Percentiles rank a stretch among this genome's conserved stretches.
Evolutionary conservation across 2,113 vertebrate species (phyloP).

Genomic region (Leptodactylus fuscus): DNA sequence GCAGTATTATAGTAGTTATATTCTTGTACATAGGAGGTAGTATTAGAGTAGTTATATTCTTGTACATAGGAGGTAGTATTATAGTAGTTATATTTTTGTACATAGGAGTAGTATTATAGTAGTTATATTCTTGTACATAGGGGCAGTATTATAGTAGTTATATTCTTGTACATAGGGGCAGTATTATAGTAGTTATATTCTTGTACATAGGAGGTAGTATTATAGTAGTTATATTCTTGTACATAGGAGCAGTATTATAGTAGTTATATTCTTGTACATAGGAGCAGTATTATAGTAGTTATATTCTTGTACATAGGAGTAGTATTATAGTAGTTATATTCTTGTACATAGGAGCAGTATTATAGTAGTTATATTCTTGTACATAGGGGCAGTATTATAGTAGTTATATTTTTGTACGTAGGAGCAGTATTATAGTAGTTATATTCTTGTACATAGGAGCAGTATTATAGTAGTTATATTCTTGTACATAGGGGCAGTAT

Average conservation of each 20-base stretch:
- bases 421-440: background rate
- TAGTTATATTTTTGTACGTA: background rate
- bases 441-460: background rate
- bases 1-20: background rate
- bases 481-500: background rate
- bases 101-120: background rate
- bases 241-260: background rate
- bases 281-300: background rate
- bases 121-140: constrained; percentile 3
- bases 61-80: constrained; percentile 1
- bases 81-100: constrained; percentile 3
- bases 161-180: background rate
- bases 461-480: constrained; percentile 17
- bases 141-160: background rate
- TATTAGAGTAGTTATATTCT: constrained; percentile 4
- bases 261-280: background rate
- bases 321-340: background rate
- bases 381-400: background rate
- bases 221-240: constrained; percentile 12
- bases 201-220: background rate
- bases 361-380: background rate
- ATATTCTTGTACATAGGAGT: background rate
- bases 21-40: background rate
- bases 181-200: constrained; percentile 17
- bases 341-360: background rate